Conservation (phyloP, 2,888 invertebrate species). For the Synergus laeviventris region DNA sequence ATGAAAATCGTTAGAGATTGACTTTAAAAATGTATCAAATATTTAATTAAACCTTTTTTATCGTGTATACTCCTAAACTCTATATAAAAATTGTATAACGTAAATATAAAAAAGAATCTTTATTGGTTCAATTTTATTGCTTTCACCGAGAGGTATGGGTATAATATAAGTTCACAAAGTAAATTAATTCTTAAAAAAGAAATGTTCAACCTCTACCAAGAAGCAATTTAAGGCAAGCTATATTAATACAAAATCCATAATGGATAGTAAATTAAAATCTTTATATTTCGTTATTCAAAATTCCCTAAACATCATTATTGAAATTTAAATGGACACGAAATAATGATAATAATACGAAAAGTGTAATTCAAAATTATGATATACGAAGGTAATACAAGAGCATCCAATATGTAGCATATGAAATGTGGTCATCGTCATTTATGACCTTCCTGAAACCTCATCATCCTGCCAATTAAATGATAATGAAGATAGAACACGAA, state of each 20-base stretch:
- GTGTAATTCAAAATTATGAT: too few species aligned
- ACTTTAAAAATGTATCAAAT: background rate
- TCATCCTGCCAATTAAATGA: slow-evolving; percentile 15
- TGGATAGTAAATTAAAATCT: background rate
- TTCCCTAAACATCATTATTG: background rate
- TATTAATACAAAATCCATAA: background rate
- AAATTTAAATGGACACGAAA: background rate
- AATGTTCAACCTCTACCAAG: background rate
- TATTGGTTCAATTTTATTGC: background rate
- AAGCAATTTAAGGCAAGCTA: background rate
- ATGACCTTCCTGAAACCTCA: slow-evolving; percentile 1
- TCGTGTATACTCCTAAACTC: background rate
- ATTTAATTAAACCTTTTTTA: background rate
- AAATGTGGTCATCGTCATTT: background rate
- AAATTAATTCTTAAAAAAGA: background rate
- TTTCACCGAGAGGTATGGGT: too few species aligned
- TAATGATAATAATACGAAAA: too few species aligned
- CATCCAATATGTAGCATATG: background rate
- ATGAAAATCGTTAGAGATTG: background rate
- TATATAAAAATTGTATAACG: too few species aligned
- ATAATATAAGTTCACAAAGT: background rate
- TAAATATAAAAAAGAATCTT: background rate
- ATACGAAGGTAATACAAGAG: background rate
- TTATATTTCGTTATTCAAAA: background rate
- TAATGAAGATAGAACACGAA: slow-evolving; percentile 23